Evolutionary conservation across 1,140 invertebrate genomes (phyloP).

Genomic region (Drosophila erecta): DNA sequence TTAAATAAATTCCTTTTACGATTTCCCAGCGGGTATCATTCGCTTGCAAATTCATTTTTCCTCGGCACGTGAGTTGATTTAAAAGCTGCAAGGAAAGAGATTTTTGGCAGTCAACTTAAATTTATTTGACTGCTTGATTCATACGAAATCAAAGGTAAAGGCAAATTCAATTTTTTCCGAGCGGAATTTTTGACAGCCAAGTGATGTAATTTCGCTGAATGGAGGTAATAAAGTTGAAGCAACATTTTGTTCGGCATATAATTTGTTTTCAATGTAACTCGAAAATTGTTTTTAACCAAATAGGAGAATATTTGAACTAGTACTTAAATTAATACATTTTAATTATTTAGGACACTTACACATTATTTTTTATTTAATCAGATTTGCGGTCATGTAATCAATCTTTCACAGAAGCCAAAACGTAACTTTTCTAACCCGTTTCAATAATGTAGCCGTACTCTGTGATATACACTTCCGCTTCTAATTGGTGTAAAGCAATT

Average conservation of each 20-base stretch:
- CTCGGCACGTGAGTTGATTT: constrained; percentile 36
- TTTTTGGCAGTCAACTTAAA: constrained; percentile 29
- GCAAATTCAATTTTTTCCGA: constrained; percentile 48
- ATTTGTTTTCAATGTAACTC: not conserved
- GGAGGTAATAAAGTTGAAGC: constrained; percentile 27
- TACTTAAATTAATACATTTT: too few relatives aligned
- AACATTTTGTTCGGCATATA: not conserved
- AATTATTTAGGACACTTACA: not conserved
- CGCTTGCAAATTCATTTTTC: not conserved
- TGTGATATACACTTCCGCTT: constrained; percentile 19
- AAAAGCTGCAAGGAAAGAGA: constrained; percentile 4
- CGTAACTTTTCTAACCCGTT: not conserved
- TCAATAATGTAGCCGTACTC: not conserved
- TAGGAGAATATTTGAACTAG: too few relatives aligned
- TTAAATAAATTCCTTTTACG: constrained; percentile 29
- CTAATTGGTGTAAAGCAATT: constrained; percentile 28
- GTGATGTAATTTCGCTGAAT: constrained; percentile 6
- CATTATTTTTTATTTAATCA: not conserved
- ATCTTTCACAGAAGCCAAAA: constrained; percentile 1
- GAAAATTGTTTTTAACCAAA: not conserved
- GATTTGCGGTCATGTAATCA: not conserved
- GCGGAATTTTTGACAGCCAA: constrained; percentile 36
- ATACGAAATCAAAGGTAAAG: constrained; percentile 45
- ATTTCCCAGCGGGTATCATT: constrained; percentile 2
- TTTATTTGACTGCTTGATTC: constrained; percentile 11